phyloP scores from a whole-genome alignment of 92 coral and sea anemone species.

The Zoanthus solanderi region DNA sequence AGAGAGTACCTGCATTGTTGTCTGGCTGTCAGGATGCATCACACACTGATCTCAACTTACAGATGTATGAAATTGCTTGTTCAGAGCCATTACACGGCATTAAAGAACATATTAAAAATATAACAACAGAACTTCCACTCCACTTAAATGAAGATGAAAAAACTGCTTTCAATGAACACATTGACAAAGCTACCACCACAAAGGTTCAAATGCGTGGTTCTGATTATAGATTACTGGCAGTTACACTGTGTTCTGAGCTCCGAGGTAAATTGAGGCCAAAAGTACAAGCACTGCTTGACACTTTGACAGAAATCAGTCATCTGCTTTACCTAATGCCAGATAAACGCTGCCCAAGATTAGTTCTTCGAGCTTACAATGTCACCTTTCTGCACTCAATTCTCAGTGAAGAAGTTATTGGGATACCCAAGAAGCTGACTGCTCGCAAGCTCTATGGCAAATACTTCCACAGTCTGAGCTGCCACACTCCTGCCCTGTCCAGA shows the following conservation, averaged over 20 bases:
- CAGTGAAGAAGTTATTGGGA: constrained; percentile 42
- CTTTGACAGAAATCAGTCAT: constrained; percentile 32
- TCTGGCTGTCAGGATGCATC: constrained; percentile 12
- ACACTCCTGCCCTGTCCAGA: constrained; percentile 47
- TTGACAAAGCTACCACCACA: neutral
- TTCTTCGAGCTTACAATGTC: constrained; percentile 46
- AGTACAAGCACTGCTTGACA: constrained; percentile 47
- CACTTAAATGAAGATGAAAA: neutral
- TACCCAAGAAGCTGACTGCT: constrained; percentile 37
- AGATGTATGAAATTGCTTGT: neutral
- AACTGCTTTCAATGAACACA: constrained; percentile 1
- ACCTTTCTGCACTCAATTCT: constrained; percentile 44
- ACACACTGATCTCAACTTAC: neutral
- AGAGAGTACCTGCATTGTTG: constrained; percentile 33
- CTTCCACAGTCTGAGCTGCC: constrained; percentile 49
- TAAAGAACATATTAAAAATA: neutral
- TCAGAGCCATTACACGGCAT: constrained; percentile 24
- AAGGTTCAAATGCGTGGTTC: constrained; percentile 25
- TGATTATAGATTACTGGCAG: neutral
- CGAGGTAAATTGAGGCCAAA: constrained; percentile 9
- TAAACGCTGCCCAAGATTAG: constrained; percentile 39
- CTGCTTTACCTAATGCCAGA: constrained; percentile 29
- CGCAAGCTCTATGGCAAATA: constrained; percentile 50
- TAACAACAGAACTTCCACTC: constrained; percentile 1
- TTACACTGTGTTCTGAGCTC: neutral